Evolutionary conservation across 1,140 invertebrate species (phyloP), one percentile per base, ranked within the genome.

Genomic region (Schlechtendalia chinensis): DNA sequence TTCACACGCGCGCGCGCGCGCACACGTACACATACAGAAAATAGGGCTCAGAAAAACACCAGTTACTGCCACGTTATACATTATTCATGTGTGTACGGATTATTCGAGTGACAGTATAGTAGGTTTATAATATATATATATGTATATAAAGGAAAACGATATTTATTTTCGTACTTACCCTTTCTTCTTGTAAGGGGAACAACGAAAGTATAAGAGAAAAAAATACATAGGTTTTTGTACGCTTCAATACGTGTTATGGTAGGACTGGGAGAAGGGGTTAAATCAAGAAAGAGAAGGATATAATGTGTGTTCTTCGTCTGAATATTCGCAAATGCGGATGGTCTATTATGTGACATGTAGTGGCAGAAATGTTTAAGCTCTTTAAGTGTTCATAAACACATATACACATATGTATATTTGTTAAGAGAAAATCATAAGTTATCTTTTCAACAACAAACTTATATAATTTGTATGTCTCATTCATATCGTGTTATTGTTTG

Each of bases 21-120:
- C 29, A 32, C 17, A 32, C 3, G 27, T 16, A 63, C 61, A 0
- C 29, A 11, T 11, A n/a, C 12, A 8, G 85, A 93, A 92, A n/a
- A n/a, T n/a, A n/a, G n/a, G n/a, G 85, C 89, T 90, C 93, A 94
- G 90, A 14, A 89, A 90, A 81, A 86, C 84, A 83, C 19, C 10
- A 32, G 27, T 77, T 47, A n/a, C 14, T 16, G 56, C 16, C 54
- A n/a, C n/a, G n/a, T n/a, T 11, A 77, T 77, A 59, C 58, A 77
- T 77, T 77, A 77, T 77, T 77, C 74, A 77, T n/a, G n/a, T 75
- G 29, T 39, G 1, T 10, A 58, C 58, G 74, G 56, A 77, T 77
- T 77, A 14, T 77, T n/a, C n/a, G n/a, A n/a, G n/a, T 45, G 74
- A 61, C 58, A n/a, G 24, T n/a, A n/a, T n/a, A 50, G 39, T n/a